Evolutionary conservation across 2,113 vertebrate genomes (phyloP).

Genomic region (Excalfactoria chinensis): DNA sequence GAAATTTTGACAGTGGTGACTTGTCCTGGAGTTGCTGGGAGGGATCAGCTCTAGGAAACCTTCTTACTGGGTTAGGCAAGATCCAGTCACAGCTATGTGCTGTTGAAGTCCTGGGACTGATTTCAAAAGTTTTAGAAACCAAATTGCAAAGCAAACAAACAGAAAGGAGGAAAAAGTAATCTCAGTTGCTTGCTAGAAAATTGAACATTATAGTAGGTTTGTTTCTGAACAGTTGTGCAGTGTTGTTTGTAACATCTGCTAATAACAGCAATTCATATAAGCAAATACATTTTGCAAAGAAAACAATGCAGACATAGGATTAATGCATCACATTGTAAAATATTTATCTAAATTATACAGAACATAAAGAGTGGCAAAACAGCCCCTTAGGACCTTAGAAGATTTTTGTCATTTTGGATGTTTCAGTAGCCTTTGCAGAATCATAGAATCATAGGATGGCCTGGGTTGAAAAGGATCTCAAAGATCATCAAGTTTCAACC

Average conservation of each 20-base stretch:
- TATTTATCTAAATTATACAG: neutral
- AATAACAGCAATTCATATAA: neutral
- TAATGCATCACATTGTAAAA: neutral
- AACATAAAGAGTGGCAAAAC: neutral
- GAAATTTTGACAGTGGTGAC: neutral
- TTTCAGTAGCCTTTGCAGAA: neutral
- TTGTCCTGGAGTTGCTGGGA: neutral
- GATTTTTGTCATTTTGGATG: neutral
- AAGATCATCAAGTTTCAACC: too few relatives aligned
- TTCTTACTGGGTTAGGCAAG: neutral
- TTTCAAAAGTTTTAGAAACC: neutral
- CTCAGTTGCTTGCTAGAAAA: neutral
- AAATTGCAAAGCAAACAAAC: neutral
- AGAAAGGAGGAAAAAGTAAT: neutral
- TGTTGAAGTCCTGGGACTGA: neutral
- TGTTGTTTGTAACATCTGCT: neutral
- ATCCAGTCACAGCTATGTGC: neutral
- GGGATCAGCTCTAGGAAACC: neutral
- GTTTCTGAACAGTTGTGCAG: neutral
- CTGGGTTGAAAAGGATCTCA: too few relatives aligned
- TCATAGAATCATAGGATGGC: too few relatives aligned
- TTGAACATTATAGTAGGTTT: neutral
- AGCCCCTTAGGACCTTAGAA: neutral
- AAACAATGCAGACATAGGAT: neutral
- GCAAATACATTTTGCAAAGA: neutral